These are phyloP conservation scores for Melanotaenia maccullochi DNA, from an alignment of 2,797 vertebrate species.

Conservation along the genomic window DNA sequence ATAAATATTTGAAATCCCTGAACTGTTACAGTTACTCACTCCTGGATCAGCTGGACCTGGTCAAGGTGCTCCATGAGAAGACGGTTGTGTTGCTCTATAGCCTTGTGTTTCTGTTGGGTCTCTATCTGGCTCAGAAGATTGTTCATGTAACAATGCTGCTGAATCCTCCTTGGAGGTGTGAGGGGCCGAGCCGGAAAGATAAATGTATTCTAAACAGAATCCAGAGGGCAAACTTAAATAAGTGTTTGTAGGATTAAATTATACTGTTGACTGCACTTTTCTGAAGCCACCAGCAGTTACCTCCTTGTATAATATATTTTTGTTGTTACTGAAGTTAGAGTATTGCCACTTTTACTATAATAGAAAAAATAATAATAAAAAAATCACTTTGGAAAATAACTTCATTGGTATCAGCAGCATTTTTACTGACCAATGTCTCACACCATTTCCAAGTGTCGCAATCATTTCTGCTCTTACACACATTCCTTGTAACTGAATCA, in stretches of 20 bases:
- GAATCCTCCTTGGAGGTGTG: slow-evolving; percentile 75
- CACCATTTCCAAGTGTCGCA: background rate
- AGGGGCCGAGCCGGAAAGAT: slow-evolving; percentile 81
- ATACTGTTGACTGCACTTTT: background rate
- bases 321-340: no score
- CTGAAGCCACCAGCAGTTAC: background rate
- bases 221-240: background rate
- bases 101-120: slow-evolving; percentile 56
- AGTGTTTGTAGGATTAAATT: background rate
- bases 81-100: slow-evolving; percentile 68
- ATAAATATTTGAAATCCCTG: background rate
- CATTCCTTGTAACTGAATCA: background rate
- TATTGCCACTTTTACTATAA: background rate
- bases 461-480: background rate
- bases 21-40: slow-evolving; percentile 73
- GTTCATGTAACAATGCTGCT: slow-evolving; percentile 78
- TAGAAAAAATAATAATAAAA: background rate
- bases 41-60: slow-evolving; percentile 82
- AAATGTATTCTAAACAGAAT: slow-evolving; percentile 79
- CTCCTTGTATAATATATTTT: no score
- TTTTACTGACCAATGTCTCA: background rate
- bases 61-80: slow-evolving; percentile 77
- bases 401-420: background rate
- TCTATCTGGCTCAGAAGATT: slow-evolving; percentile 80
- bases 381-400: background rate